A percentile compares a stretch with the other conserved stretches of the same genome.
Conservation (phyloP, 2,888 invertebrate species). For the Mythimna pallens region DNA sequence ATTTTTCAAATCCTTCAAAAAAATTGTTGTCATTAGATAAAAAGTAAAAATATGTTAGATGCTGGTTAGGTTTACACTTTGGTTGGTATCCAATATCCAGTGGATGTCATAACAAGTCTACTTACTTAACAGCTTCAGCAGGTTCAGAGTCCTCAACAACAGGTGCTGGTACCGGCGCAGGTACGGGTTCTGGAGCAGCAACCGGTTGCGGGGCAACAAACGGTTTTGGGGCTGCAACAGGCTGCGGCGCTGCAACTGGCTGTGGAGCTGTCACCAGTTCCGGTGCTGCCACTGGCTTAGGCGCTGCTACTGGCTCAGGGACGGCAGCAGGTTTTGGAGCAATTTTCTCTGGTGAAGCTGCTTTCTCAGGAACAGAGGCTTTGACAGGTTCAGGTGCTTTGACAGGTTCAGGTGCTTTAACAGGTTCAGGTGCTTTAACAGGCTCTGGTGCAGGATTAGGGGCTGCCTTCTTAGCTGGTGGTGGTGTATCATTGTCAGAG, state of each 20-base stretch:
- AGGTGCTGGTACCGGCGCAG: slow-evolving; percentile 25
- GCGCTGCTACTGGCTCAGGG: slow-evolving; percentile 25
- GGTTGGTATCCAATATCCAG: too few species aligned
- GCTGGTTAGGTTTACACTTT: too few species aligned
- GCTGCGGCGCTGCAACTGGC: slow-evolving; percentile 5
- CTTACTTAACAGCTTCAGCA: slow-evolving; percentile 20
- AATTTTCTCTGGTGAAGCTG: neutral
- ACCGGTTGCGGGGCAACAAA: slow-evolving; percentile 14
- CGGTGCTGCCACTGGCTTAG: slow-evolving; percentile 23
- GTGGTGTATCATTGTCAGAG: slow-evolving; percentile 60
- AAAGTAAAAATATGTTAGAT: too few species aligned
- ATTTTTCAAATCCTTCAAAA: too few species aligned
- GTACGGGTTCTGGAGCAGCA: slow-evolving; percentile 22
- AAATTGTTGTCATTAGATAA: too few species aligned
- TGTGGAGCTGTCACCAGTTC: slow-evolving; percentile 15
- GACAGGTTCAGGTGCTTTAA: slow-evolving; percentile 9
- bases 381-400: neutral
- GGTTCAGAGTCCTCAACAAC: slow-evolving; percentile 1
- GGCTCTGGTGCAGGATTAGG: slow-evolving; percentile 15
- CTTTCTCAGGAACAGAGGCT: neutral
- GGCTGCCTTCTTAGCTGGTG: slow-evolving; percentile 28
- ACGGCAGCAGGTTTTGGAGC: neutral
- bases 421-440: neutral
- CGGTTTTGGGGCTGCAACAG: slow-evolving; percentile 6
- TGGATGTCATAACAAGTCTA: neutral